Base-by-base conservation (phyloP, 2,113 vertebrate genomes). In the Manacus vitellinus region DNA sequence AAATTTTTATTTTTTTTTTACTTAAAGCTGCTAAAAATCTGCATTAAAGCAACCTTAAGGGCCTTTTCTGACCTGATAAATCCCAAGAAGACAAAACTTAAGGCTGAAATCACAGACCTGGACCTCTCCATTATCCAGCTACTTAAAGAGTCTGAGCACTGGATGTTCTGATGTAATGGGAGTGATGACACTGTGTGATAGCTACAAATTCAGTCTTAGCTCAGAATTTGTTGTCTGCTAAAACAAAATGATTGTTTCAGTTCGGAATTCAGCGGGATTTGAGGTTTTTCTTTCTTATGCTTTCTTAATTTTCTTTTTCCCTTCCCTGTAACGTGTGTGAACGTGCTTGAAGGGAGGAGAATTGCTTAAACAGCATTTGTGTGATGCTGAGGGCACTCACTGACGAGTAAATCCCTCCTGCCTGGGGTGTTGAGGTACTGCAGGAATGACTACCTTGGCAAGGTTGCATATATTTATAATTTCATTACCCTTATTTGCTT, bases 311-410 rank as follows among this genome's bases (percentile, higher is more conserved):
- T 51, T 44, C 25, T 43, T n/a, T 14, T 1, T 2, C 3, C 3
- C 10, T 4, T 7, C 2, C 2, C 3, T 1, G 1, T 47, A 5
- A 13, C 28, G 5, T 37, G 10, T 41, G n/a, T 59, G 39, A 46
- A 18, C 1, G 28, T 19, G 31, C 17, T 47, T 39, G 49, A 8
- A 17, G 51, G 28, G 43, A 30, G 31, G 7, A 39, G 59, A 33
- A 58, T 27, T 39, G 3, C 20, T 43, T 39, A 2, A 12, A 49
- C 63, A 33, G 73, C 30, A 4, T 33, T 39, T 25, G 25, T 33
- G n/a, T 47, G 52, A 19, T 6, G 3, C 7, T 4, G 17, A 33
- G 25, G 13, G 14, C 9, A 3, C 47, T 39, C 16, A 4, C 41
- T 5, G 35, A 6, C 25, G 58, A 28, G 59, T 37, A 68, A 62